Conservation (phyloP, 2,888 invertebrate genomes). For the Dastarcus helophoroides region DNA sequence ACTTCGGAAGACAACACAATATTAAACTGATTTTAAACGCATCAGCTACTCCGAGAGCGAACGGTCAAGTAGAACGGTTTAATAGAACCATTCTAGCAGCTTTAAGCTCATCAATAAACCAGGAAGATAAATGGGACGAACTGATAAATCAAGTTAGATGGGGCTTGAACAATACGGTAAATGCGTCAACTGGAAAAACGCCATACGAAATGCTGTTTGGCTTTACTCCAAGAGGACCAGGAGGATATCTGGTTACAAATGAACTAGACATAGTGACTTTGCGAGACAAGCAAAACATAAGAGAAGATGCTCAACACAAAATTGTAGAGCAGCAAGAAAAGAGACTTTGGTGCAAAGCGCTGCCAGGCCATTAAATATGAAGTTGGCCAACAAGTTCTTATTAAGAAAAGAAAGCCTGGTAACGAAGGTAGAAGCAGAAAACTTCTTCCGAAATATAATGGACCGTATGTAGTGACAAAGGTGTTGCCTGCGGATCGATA, state of each 20-base stretch:
- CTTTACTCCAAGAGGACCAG: conserved; percentile 16
- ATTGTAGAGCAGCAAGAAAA: conserved; percentile 1
- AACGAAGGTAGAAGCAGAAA: conserved; percentile 1
- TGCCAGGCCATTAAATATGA: not conserved
- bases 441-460: not conserved
- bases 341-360: not conserved
- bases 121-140: conserved; percentile 18
- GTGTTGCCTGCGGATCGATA: not conserved
- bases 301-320: not conserved
- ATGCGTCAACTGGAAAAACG: conserved; percentile 15
- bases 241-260: too few species aligned
- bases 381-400: conserved; percentile 1
- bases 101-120: conserved; percentile 11
- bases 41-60: conserved; percentile 20
- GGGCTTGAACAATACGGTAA: conserved; percentile 17
- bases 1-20: conserved; percentile 11
- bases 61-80: conserved; percentile 20
- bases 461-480: not conserved
- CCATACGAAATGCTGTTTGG: conserved; percentile 20
- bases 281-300: too few species aligned
- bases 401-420: not conserved
- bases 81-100: conserved; percentile 16
- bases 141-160: conserved; percentile 13
- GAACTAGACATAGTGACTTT: too few species aligned
- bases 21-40: conserved; percentile 18